Base-by-base conservation (phyloP, 2,888 invertebrate species). In the Limnephilus auricula region DNA sequence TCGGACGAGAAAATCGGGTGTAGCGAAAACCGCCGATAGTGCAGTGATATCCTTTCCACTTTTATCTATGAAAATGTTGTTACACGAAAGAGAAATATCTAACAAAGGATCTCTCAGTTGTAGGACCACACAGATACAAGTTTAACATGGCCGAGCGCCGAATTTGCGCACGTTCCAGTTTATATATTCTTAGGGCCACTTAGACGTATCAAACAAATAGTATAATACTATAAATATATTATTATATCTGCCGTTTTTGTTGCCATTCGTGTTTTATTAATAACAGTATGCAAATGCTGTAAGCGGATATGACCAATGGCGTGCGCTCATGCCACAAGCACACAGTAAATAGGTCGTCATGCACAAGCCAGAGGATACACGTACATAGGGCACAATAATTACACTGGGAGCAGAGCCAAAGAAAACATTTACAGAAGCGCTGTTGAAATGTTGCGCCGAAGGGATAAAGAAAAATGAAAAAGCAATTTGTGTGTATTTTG, bases 201-300 rank as follows among this genome's bases (percentile, higher is more conserved):
- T 45, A 45, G 45, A 45, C 45, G 50, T 18, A 50, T 50, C 18
- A 50, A 50, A 18, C 15, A 18, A 50, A 50, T 50, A 18, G 50
- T 50, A 12, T 40, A 40, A 40, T 40, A 40, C 40, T 40, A 6
- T 50, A 50, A 45, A 45, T 45, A 45, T 45, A 45, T 45, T 45
- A 15, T 45, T 50, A 18, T 18, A 50, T 50, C 18, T 50, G 50
- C 40, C 40, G 10, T 9, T 40, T 40, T 40, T 79, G 30, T 79
- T 79, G 79, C 82, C 82, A 82, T 82, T 82, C 18, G 82, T 82
- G 82, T 34, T 34, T 82, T 34, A 10, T 32, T 82, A 65, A 82
- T 25, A 82, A n/a, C 82, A n/a, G 32, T 34, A 82, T 82, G 82
- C 37, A 82, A 82, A 82, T 82, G 82, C 34, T 32, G 82, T 82